phyloP scores from a whole-genome alignment of 2,888 invertebrate genomes.

The Lycaena phlaeas region DNA sequence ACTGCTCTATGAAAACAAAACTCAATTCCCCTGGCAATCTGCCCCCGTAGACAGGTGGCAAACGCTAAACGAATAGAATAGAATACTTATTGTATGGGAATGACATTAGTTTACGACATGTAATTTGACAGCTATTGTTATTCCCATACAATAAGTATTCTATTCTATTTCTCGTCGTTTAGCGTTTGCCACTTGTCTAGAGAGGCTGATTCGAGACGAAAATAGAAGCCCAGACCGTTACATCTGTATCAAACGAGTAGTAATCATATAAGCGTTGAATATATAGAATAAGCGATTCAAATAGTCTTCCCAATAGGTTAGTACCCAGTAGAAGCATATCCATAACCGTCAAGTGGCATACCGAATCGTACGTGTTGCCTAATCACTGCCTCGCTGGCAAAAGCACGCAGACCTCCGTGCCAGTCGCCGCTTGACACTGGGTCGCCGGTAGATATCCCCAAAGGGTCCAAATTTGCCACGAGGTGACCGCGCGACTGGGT shows the following conservation, averaged over 20 bases:
- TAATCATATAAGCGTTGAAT: neutral
- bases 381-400: conserved; percentile 67
- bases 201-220: neutral
- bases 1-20: too few relatives aligned
- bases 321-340: neutral
- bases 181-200: too few relatives aligned
- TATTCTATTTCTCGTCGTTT: too few relatives aligned
- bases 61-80: too few relatives aligned
- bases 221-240: neutral
- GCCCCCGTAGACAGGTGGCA: too few relatives aligned
- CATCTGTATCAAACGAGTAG: neutral
- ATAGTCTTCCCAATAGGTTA: conserved; percentile 1
- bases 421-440: conserved; percentile 65
- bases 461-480: conserved; percentile 92
- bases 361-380: conserved; percentile 71
- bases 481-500: conserved; percentile 92
- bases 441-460: conserved; percentile 87
- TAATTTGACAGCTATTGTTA: too few relatives aligned
- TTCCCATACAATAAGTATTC: too few relatives aligned
- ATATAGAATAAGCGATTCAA: neutral
- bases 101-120: too few relatives aligned
- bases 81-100: too few relatives aligned
- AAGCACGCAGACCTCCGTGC: conserved; percentile 65
- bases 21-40: neutral
- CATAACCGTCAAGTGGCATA: conserved; percentile 33